Conservation (phyloP, 2,888 invertebrate species). For the Catocala nupta region DNA sequence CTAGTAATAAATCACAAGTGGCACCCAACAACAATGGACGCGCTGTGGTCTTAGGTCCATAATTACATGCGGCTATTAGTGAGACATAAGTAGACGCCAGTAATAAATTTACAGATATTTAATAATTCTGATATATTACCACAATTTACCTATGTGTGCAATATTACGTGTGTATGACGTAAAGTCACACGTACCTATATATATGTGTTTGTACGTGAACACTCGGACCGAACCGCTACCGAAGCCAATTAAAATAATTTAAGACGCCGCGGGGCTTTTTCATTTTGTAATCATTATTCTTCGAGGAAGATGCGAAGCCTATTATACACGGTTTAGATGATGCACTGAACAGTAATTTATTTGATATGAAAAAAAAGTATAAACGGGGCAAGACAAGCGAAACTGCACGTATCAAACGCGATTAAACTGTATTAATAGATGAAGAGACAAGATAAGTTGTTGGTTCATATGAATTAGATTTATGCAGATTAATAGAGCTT, state of each 20-base stretch:
- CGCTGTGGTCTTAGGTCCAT: slow-evolving; percentile 41
- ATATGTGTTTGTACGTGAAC: slow-evolving; percentile 65
- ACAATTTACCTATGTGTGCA: slow-evolving; percentile 37
- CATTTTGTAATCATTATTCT: slow-evolving; percentile 85
- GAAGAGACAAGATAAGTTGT: slow-evolving; percentile 25
- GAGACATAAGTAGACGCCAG: slow-evolving; percentile 51
- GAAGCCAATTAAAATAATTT: slow-evolving; percentile 88
- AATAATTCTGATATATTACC: slow-evolving; percentile 58
- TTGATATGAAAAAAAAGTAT: slow-evolving; percentile 52
- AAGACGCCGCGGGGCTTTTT: slow-evolving; percentile 83
- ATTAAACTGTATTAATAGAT: slow-evolving; percentile 43
- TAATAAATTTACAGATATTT: slow-evolving; percentile 60
- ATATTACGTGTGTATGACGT: slow-evolving; percentile 58
- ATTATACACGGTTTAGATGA: slow-evolving; percentile 84
- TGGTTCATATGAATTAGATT: slow-evolving; percentile 11
- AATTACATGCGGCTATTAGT: slow-evolving; percentile 53
- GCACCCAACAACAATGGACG: slow-evolving; percentile 33
- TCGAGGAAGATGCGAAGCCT: slow-evolving; percentile 80
- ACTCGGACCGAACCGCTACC: slow-evolving; percentile 79
- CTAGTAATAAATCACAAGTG: slow-evolving; percentile 30
- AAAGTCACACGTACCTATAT: slow-evolving; percentile 48
- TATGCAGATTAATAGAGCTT: slow-evolving; percentile 4
- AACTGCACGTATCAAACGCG: slow-evolving; percentile 47
- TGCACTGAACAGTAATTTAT: slow-evolving; percentile 79
- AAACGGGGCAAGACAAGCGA: slow-evolving; percentile 42